A percentile compares a stretch with the other conserved stretches of the same genome.
Evolutionary conservation across 2,113 vertebrate species (phyloP).

Genomic region (Pseudonaja textilis): DNA sequence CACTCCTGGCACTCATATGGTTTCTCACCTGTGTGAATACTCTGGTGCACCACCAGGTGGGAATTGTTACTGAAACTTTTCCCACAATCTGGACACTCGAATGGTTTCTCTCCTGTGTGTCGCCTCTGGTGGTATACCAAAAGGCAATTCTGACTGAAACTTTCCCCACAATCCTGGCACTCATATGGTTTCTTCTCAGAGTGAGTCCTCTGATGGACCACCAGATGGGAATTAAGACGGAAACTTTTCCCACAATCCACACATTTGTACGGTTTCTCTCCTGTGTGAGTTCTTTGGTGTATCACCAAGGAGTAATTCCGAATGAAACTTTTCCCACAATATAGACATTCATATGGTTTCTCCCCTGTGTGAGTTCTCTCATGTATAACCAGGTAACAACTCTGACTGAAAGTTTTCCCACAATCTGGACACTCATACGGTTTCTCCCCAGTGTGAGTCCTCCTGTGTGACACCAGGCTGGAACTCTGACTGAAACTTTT

Average conservation of each 20-base stretch:
- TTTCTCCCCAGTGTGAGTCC: not conserved
- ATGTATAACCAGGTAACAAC: too few species aligned
- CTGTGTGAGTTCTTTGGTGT: not conserved
- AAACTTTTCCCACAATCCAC: not conserved
- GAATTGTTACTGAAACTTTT: not conserved
- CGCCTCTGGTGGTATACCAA: not conserved
- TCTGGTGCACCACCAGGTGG: not conserved
- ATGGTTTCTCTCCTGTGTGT: not conserved
- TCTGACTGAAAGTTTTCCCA: too few species aligned
- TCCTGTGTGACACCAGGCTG: not conserved
- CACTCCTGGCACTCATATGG: not conserved
- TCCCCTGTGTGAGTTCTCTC: not conserved
- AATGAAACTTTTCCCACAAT: not conserved
- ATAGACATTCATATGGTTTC: not conserved
- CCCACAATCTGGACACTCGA: not conserved
- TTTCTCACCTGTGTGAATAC: not conserved
- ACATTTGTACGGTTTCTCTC: not conserved
- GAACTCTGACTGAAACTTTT: not conserved
- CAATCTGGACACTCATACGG: too few species aligned
- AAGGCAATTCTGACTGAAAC: not conserved
- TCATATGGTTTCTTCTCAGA: not conserved
- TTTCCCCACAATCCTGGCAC: not conserved
- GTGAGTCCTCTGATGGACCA: not conserved
- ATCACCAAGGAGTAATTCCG: not conserved
- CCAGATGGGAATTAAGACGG: not conserved